Evolutionary conservation across 2,888 invertebrate species (phyloP), one percentile per base, ranked within the genome.

Genomic region (Habroteleia sp.): DNA sequence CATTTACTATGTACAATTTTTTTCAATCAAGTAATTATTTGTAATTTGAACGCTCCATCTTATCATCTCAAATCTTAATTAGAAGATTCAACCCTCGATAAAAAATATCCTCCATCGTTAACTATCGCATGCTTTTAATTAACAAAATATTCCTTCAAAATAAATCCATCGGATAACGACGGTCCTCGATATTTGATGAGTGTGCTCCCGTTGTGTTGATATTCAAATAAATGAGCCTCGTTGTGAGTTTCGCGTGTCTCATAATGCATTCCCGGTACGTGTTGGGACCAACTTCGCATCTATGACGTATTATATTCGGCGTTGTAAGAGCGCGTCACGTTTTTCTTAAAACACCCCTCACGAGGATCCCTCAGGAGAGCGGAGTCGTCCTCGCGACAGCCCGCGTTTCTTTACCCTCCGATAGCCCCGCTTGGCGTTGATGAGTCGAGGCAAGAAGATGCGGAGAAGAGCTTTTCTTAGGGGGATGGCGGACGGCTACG

Each of bases 401-500:
- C 44, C 69, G 56, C 54, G 63, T 72, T 72, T 56, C 63, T 72
- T 63, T 48, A 73, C 74, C 72, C 63, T 60, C 63, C 72, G 65
- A 63, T 69, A 73, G 42, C 72, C 62, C 37, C 52, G 74, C 63
- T 56, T 68, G 74, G 74, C 74, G 77, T 77, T 77, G 77, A 74
- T 77, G 77, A 77, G 77, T 77, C 63, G 77, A 74, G 60, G 68
- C 65, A 77, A 73, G 73, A 68, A 73, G 65, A 74, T 56, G 75
- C 74, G 65, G 69, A 68, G 71, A 76, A 73, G 58, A 39, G 74
- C 48, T 66, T 77, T 66, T 66, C 71, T 76, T 71, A 52, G 60
- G 74, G 68, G 76, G 78, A 65, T 54, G 76, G 71, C 63, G 76
- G 79, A 76, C 68, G 75, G 74, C 76, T 77, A 72, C 58, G 72